Percentiles rank a stretch among this genome's conserved stretches.
Evolutionary conservation across 2,797 vertebrate species (phyloP).

Genomic region (Borostomias antarcticus): DNA sequence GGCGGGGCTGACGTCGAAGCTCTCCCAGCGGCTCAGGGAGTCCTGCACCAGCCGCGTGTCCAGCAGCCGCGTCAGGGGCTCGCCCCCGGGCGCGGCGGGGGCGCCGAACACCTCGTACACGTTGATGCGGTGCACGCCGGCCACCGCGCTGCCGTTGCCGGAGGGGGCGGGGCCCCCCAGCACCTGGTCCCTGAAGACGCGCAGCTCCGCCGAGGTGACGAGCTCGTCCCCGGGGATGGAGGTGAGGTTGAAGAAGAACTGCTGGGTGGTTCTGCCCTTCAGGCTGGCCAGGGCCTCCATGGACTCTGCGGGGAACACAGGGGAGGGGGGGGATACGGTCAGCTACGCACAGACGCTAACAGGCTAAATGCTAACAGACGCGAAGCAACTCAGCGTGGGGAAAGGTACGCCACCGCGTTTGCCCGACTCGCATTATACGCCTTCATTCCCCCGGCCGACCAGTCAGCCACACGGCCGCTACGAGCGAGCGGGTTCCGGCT

Average conservation of each 20-base stretch:
- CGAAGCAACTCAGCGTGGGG: too few species aligned
- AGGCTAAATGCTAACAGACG: too few species aligned
- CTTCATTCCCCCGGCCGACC: not conserved
- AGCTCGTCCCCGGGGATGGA: slow-evolving; percentile 90
- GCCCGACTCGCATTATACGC: too few species aligned
- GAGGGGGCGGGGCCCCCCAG: slow-evolving; percentile 65
- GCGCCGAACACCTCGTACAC: slow-evolving; percentile 95
- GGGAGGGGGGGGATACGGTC: slow-evolving; percentile 2
- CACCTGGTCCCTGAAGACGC: slow-evolving; percentile 93
- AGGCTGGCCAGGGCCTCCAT: slow-evolving; percentile 90
- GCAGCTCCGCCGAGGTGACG: slow-evolving; percentile 93
- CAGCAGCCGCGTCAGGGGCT: slow-evolving; percentile 90
- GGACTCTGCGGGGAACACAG: slow-evolving; percentile 77
- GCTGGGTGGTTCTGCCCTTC: slow-evolving; percentile 88
- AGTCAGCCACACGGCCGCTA: slow-evolving; percentile 23
- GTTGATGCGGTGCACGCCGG: slow-evolving; percentile 93
- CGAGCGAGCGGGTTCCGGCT: slow-evolving; percentile 24
- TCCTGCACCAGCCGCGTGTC: slow-evolving; percentile 95
- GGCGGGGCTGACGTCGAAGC: slow-evolving; percentile 95
- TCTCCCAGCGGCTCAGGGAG: slow-evolving; percentile 94
- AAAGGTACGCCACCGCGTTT: too few species aligned
- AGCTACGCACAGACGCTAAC: too few species aligned
- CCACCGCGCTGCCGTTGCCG: slow-evolving; percentile 64
- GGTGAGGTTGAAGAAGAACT: slow-evolving; percentile 97
- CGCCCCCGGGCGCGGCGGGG: slow-evolving; percentile 72